A percentile compares a stretch with the other conserved stretches of the same genome.
Evolutionary conservation across 2,888 invertebrate genomes (phyloP).

Genomic region (Zaprionus bogoriensis): DNA sequence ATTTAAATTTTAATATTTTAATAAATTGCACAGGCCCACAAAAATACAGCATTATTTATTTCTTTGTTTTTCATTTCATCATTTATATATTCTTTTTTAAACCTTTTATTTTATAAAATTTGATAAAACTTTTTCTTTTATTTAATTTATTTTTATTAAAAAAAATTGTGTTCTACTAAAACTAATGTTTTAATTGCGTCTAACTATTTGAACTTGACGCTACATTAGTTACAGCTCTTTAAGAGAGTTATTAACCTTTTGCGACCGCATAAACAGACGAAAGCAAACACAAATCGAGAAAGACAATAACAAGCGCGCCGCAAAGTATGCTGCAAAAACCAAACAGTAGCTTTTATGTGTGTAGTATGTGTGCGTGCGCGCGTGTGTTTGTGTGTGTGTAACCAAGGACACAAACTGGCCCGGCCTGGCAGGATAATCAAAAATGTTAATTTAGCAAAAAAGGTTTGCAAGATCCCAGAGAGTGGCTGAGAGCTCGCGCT

Average conservation of each 20-base stretch:
- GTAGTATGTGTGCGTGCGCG: constrained; percentile 1
- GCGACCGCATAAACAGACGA: constrained; percentile 22
- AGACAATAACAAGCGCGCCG: constrained; percentile 30
- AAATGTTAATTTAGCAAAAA: constrained; percentile 64
- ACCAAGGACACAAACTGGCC: constrained; percentile 23
- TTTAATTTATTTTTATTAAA: neutral
- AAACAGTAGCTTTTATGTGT: neutral
- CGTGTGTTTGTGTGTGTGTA: constrained; percentile 6
- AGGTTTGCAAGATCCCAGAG: constrained; percentile 49
- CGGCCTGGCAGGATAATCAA: constrained; percentile 55
- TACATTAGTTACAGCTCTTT: neutral
- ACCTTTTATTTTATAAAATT: too few species aligned
- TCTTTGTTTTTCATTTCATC: too few species aligned
- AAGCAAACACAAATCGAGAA: constrained; percentile 44
- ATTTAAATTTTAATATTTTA: neutral
- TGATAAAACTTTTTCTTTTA: neutral
- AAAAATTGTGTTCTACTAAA: too few species aligned
- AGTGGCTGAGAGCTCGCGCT: neutral
- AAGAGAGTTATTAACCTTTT: constrained; percentile 33
- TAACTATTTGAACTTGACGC: neutral
- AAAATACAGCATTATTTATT: too few species aligned
- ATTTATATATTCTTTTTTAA: too few species aligned
- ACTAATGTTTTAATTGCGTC: neutral
- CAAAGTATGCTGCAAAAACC: constrained; percentile 39
- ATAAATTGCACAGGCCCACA: too few species aligned